These are phyloP conservation scores for Halictus quadricinctus DNA, from an alignment of 2,888 invertebrate genomes.

Conservation along the genomic window DNA sequence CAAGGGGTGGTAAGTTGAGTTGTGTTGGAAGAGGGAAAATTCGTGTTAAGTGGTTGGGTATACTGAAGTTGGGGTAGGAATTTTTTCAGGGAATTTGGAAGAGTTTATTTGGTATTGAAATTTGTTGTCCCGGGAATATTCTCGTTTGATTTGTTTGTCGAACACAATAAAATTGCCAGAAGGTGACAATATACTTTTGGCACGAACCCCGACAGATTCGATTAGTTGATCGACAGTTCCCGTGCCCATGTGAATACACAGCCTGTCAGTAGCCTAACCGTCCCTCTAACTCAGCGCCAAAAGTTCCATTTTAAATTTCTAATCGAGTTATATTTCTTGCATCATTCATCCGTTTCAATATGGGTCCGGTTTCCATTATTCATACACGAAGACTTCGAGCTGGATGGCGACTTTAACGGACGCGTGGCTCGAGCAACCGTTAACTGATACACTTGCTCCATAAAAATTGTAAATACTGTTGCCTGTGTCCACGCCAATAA, in stretches of 20 bases:
- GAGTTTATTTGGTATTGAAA: not conserved
- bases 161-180: not conserved
- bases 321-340: conserved; percentile 45
- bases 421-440: not conserved
- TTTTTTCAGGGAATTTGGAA: too few species aligned
- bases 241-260: not conserved
- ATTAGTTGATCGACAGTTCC: not conserved
- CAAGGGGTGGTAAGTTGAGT: not conserved
- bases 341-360: conserved; percentile 49
- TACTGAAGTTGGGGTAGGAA: not conserved
- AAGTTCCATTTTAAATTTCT: conserved; percentile 31
- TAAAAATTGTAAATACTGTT: conserved; percentile 4
- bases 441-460: conserved; percentile 23
- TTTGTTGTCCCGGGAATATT: not conserved
- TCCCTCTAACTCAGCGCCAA: not conserved
- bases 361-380: conserved; percentile 47
- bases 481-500: not conserved
- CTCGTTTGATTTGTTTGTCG: not conserved
- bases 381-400: conserved; percentile 27
- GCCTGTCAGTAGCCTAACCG: not conserved
- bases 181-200: not conserved
- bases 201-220: not conserved
- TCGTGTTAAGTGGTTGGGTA: not conserved
- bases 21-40: not conserved
- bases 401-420: not conserved